Evolutionary conservation across 2,797 vertebrate species (phyloP).

Genomic region (Danio tinwini): DNA sequence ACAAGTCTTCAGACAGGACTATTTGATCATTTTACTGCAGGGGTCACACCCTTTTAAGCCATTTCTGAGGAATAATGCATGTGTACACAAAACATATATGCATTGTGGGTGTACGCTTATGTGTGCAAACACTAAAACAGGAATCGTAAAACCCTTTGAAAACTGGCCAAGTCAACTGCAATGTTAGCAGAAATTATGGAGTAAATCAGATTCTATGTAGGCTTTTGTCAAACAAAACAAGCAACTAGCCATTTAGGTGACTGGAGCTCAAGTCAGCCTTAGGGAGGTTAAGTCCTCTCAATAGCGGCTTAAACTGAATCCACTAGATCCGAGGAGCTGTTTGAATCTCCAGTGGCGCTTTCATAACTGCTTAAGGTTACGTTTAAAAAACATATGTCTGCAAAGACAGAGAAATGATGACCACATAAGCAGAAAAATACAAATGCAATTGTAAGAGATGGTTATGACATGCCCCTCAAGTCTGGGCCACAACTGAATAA

Average conservation of each 20-base stretch:
- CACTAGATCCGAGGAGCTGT: slow-evolving; percentile 11
- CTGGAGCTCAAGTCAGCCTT: slow-evolving; percentile 27
- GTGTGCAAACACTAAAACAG: background rate
- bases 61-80: slow-evolving; percentile 15
- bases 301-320: slow-evolving; percentile 46
- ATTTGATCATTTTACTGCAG: slow-evolving; percentile 35
- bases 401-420: slow-evolving; percentile 38
- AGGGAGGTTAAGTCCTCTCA: slow-evolving; percentile 39
- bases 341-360: background rate
- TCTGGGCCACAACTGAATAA: slow-evolving; percentile 82
- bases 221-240: slow-evolving; percentile 31
- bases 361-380: background rate
- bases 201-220: background rate
- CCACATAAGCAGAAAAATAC: slow-evolving; percentile 12
- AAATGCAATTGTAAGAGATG: slow-evolving; percentile 57
- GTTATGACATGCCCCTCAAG: slow-evolving; percentile 72
- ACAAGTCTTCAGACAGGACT: slow-evolving; percentile 27
- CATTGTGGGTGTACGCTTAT: background rate
- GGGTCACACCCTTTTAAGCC: slow-evolving; percentile 31
- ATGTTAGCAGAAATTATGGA: background rate
- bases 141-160: background rate
- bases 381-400: slow-evolving; percentile 18
- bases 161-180: background rate
- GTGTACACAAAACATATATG: background rate
- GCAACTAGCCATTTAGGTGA: slow-evolving; percentile 3